phyloP scores from a whole-genome alignment of 1,140 invertebrate genomes.

The Mycetomoellerius zeteki region DNA sequence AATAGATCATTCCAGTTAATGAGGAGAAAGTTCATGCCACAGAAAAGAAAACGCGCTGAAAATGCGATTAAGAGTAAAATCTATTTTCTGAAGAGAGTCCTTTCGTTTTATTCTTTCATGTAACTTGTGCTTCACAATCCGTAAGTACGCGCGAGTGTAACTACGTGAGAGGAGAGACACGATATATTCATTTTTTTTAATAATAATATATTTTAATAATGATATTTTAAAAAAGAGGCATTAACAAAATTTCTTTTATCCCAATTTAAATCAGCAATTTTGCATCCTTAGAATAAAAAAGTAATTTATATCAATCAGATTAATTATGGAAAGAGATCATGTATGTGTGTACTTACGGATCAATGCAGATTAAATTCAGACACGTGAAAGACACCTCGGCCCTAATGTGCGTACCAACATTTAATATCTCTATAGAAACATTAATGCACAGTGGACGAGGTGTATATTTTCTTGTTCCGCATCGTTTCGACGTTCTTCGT shows the following conservation, averaged over 20 bases:
- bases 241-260: not conserved
- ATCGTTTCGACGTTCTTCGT: slow-evolving; percentile 4
- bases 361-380: slow-evolving; percentile 32
- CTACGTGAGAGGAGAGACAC: not conserved
- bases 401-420: slow-evolving; percentile 6
- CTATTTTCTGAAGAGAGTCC: not conserved
- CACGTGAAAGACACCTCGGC: not conserved
- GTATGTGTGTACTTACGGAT: slow-evolving; percentile 29
- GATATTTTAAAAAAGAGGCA: not conserved
- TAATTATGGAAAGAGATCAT: not conserved
- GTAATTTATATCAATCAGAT: slow-evolving; percentile 9
- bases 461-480: slow-evolving; percentile 9
- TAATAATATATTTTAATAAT: slow-evolving; percentile 16
- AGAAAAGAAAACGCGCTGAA: slow-evolving; percentile 4
- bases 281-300: not conserved
- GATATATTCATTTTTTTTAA: not conserved
- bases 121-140: not conserved
- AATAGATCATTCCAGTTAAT: not conserved
- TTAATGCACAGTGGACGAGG: slow-evolving; percentile 11
- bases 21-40: slow-evolving; percentile 14
- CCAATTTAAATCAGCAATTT: not conserved
- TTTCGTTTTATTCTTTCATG: not conserved
- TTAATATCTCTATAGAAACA: slow-evolving; percentile 32
- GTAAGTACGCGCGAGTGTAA: slow-evolving; percentile 12
- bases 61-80: slow-evolving; percentile 1